Base-by-base conservation (phyloP, 1,140 invertebrate species). In the Trachymyrmex cornetzi region DNA sequence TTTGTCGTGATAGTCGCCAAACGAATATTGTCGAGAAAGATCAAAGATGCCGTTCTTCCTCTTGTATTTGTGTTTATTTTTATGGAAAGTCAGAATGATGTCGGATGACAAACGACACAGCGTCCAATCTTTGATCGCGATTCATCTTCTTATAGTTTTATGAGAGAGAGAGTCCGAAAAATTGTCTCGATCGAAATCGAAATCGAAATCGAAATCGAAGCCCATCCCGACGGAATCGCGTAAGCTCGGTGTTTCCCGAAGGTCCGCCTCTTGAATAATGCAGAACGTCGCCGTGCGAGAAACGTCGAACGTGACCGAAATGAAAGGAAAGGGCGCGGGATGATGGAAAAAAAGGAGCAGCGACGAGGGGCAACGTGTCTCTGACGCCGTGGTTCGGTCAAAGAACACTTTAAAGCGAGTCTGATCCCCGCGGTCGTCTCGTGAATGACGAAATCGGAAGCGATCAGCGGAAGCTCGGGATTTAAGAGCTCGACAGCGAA, bases 291-390 rank as follows among this genome's bases (percentile, higher is more conserved):
- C 22, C 50, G 77, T 50, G 72, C 71, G 89, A 81, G 88, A 84
- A 91, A 89, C 85, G 87, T 84, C 44, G 87, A 77, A 88, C 89
- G 90, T 91, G 89, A 89, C 87, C 88, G 87, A 90, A 91, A 89
- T 90, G 89, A 90, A 90, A 90, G 82, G 84, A 87, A 74, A 74
- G 77, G n/a, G n/a, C 22, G 79, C 75, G 11, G 57, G 77, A n/a
- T 2, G 38, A 24, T 12, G 59, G 24, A 1, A 2, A 57, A 50
- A 66, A 63, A 24, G 66, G 72, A 74, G 57, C 55, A 59, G 24
- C 48, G 53, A 69, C 61, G 61, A 53, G 84, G 77, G 34, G 38
- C 69, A 57, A 89, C 85, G 88, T 89, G 88, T 88, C 79, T 81
- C 34, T 24, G 63, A 80, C 84, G 72, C 16, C 57, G 34, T 14